Percentiles rank a stretch among this genome's conserved stretches.
Evolutionary conservation across 2,113 vertebrate genomes (phyloP).

Genomic region (rat (Rattus norvegicus)): GRCr8 NC_086021.1:129121001-129121500

Average conservation of each 20-base stretch:
- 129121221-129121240: background rate
- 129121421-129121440: conserved; percentile 76
- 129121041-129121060: background rate
- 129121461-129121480: conserved; percentile 45
- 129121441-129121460: conserved; percentile 64
- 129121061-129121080: conserved; percentile 1
- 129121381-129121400: conserved; percentile 58
- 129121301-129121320: background rate
- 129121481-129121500: conserved; percentile 69
- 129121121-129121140: background rate
- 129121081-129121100: background rate
- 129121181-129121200: background rate
- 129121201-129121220: conserved; percentile 9
- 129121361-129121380: conserved; percentile 55
- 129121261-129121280: background rate
- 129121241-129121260: conserved; percentile 24
- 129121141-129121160: background rate
- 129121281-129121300: background rate
- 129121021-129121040: background rate
- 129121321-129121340: conserved; percentile 56
- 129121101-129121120: background rate
- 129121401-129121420: conserved; percentile 63
- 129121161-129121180: background rate
- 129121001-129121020: conserved; percentile 16
- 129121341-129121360: background rate